Evolutionary conservation across 2,797 vertebrate genomes (phyloP).

Genomic region (Gymnoscopelus microlampas): DNA sequence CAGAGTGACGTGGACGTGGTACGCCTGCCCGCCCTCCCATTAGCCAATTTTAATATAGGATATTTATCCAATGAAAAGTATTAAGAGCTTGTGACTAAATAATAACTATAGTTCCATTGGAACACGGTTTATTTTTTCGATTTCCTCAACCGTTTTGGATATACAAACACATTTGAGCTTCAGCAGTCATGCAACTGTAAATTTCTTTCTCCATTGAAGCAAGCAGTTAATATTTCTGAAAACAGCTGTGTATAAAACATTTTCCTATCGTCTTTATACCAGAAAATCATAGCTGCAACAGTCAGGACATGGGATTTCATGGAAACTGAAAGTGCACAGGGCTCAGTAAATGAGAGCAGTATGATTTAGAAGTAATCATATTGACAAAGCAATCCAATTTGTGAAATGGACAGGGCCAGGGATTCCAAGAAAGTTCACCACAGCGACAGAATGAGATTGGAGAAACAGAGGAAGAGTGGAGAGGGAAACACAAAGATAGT

Average conservation of each 20-base stretch:
- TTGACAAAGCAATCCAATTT: conserved; percentile 57
- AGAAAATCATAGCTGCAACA: background rate
- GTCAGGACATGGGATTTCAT: conserved; percentile 10
- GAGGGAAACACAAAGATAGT: background rate
- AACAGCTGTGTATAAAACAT: background rate
- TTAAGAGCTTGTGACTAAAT: too few species aligned
- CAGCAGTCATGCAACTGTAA: too few species aligned
- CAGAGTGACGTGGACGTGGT: too few species aligned
- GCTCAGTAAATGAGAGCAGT: conserved; percentile 24
- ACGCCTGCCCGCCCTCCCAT: too few species aligned
- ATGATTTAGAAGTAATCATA: conserved; percentile 55
- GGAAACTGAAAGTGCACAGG: conserved; percentile 27
- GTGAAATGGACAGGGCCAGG: conserved; percentile 32
- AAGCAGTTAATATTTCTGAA: too few species aligned
- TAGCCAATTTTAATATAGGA: too few species aligned
- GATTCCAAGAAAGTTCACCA: conserved; percentile 16
- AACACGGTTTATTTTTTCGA: too few species aligned
- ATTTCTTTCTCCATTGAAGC: too few species aligned
- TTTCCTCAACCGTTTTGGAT: too few species aligned
- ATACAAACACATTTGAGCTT: too few species aligned
- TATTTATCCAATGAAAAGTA: too few species aligned
- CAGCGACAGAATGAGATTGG: background rate
- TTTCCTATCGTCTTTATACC: background rate
- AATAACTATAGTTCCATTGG: too few species aligned
- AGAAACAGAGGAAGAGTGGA: background rate